Evolutionary conservation across 2,797 vertebrate genomes (phyloP), one percentile per base, ranked within the genome.

Genomic region (Cryptoblepharus egeriae): DNA sequence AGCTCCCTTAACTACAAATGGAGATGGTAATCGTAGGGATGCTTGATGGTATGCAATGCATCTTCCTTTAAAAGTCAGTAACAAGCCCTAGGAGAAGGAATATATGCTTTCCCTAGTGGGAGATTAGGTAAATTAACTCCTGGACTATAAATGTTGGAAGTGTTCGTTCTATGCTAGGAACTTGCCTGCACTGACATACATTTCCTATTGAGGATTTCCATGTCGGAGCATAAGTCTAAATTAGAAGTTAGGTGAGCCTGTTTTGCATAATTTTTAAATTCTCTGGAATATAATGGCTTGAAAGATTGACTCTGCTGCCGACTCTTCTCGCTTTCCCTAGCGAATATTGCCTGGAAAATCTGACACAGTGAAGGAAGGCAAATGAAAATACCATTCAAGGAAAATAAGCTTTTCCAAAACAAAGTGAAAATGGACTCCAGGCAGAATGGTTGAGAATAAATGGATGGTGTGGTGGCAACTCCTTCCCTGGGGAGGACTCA

Each of bases 1-100:
- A 24, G 70, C n/a, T 87, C 63, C 70, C 86, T 89, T 89, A 79
- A 83, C 87, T 73, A 79, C 82, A 88, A 70, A 67, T 61, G 49
- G 82, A 91, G 90, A 91, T 15, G 65, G 2, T n/a, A 65, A 70
- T 26, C 8, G 85, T 93, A 89, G 82, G 79, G 90, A 91, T 94
- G 92, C 89, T 89, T 95, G 92, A 90, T 92, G 91, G 83, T 63
- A 85, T 85, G 42, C 85, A 87, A 86, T 91, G 82, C 76, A 63
- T 92, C 90, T 90, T 89, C 26, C 88, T 91, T 89, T 87, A 91
- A 83, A 63, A 84, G 32, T 81, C 85, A 88, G 79, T 28, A 85
- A 64, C 78, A 90, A 80, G 83, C 73, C 68, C 39, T 39, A 80
- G 0, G 6, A 84, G 88, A 83, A 88, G 85, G 75, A 84, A 55